Conservation (phyloP, 1,140 invertebrate genomes). For the Leptestheria dahalacensis region DNA sequence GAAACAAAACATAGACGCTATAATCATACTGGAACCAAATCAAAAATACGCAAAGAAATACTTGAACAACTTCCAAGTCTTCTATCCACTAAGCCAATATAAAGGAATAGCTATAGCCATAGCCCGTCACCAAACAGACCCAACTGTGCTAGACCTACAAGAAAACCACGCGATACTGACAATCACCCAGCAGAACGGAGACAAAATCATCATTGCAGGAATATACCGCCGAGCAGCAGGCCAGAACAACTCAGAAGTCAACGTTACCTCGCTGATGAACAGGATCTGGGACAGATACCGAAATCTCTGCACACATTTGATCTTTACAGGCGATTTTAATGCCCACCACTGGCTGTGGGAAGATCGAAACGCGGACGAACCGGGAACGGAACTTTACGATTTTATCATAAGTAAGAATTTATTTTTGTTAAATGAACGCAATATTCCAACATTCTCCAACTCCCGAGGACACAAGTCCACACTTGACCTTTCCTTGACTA, state of each 20-base stretch:
- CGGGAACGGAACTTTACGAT: background rate
- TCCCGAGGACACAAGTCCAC: background rate
- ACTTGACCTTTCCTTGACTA: background rate
- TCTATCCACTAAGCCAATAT: background rate
- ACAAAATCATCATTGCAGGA: background rate
- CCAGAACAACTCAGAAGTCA: background rate
- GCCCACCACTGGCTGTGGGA: background rate
- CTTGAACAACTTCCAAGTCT: background rate
- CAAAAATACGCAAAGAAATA: background rate
- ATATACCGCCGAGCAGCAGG: background rate
- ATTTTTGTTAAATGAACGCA: background rate
- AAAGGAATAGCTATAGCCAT: background rate
- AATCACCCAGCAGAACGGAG: background rate
- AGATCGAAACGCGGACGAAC: background rate
- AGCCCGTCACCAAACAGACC: background rate
- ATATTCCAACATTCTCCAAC: background rate
- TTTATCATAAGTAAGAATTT: background rate
- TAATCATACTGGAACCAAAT: slow-evolving; percentile 1
- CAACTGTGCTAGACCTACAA: background rate
- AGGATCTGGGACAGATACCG: background rate
- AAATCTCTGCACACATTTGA: background rate
- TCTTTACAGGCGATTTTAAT: background rate
- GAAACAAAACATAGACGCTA: slow-evolving; percentile 2
- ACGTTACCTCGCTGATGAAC: background rate
- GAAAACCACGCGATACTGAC: background rate